These are phyloP conservation scores for Pyrgus malvae DNA, from an alignment of 2,888 invertebrate species.

Conservation along the genomic window DNA sequence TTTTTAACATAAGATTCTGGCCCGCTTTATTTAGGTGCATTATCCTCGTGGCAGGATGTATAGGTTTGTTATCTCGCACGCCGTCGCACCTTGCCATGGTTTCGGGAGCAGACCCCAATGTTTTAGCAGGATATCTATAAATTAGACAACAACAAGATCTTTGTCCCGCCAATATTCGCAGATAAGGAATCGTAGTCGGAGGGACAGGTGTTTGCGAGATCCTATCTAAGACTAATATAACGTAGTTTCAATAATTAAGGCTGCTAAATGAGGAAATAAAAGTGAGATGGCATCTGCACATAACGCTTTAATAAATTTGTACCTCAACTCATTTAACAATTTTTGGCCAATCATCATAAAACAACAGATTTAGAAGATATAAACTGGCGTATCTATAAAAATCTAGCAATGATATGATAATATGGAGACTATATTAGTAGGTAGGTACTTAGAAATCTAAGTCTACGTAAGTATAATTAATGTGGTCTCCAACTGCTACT, in stretches of 20 bases:
- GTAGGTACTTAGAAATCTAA: no score
- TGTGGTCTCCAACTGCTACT: no score
- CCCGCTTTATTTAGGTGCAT: conserved; percentile 59
- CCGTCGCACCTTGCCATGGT: conserved; percentile 67
- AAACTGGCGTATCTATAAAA: no score
- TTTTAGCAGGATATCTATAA: conserved; percentile 62
- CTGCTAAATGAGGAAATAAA: conserved; percentile 12
- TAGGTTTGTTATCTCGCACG: conserved; percentile 76
- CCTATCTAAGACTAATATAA: conserved; percentile 63
- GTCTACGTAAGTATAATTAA: no score
- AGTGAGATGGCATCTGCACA: conserved; percentile 9
- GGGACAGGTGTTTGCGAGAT: conserved; percentile 61
- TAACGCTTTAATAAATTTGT: no score
- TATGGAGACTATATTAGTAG: no score
- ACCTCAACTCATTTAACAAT: no score
- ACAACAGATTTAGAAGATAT: no score
- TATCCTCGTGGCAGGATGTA: conserved; percentile 74
- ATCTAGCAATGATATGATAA: no score
- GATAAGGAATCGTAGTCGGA: conserved; percentile 63
- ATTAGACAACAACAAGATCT: conserved; percentile 65
- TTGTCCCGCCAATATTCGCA: conserved; percentile 64
- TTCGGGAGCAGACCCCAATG: conserved; percentile 52
- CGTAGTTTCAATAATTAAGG: conserved; percentile 59
- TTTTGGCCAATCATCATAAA: no score
- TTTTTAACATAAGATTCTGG: conserved; percentile 69